Evolutionary conservation across 1,140 invertebrate species (phyloP).

Genomic region (Dermatophagoides farinae): DNA sequence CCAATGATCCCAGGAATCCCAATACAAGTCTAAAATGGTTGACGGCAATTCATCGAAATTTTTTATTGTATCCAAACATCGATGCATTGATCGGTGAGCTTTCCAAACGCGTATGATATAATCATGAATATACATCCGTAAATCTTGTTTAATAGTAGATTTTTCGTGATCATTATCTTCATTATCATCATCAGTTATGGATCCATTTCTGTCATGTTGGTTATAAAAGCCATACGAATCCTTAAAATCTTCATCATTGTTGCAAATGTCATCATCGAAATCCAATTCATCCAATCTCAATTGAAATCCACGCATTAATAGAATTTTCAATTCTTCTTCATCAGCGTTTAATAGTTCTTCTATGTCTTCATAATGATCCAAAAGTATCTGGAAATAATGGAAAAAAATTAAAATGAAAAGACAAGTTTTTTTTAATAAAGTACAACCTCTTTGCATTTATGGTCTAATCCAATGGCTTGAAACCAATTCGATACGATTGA

Average conservation of each 20-base stretch:
- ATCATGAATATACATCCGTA: background rate
- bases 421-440: too few species aligned
- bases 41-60: background rate
- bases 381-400: background rate
- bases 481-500: too few species aligned
- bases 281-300: background rate
- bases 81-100: background rate
- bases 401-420: background rate
- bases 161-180: background rate
- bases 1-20: conserved; percentile 73
- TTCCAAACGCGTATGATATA: background rate
- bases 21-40: conserved; percentile 36
- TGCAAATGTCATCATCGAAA: background rate
- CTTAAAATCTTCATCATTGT: background rate
- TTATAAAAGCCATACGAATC: background rate
- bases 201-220: background rate
- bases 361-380: background rate
- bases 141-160: too few species aligned
- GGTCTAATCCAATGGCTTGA: too few species aligned
- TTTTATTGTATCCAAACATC: background rate
- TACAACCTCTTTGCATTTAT: too few species aligned
- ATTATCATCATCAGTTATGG: background rate
- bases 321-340: background rate
- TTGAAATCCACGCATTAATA: background rate
- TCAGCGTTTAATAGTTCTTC: background rate